phyloP scores from a whole-genome alignment of 2,797 vertebrate genomes.

The Argentina silus region DNA sequence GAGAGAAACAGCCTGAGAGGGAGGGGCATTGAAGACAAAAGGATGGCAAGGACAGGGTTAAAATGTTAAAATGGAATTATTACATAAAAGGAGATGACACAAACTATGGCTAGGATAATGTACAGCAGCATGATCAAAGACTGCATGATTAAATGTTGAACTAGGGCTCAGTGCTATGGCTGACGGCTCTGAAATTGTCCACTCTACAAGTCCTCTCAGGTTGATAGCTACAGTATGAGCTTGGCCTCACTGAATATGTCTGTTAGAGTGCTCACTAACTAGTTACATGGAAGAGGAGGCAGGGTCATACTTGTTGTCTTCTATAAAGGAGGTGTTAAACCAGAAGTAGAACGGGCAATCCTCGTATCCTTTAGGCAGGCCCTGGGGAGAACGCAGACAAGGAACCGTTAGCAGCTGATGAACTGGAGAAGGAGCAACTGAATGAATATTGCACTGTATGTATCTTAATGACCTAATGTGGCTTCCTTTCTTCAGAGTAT shows the following conservation, averaged over 20 bases:
- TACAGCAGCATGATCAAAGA: background rate
- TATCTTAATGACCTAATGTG: too few species aligned
- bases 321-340: conserved; percentile 94
- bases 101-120: too few species aligned
- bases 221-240: too few species aligned
- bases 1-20: conserved; percentile 84
- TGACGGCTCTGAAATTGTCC: too few species aligned
- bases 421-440: background rate
- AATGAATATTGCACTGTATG: too few species aligned
- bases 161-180: background rate
- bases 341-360: conserved; percentile 95
- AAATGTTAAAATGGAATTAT: background rate
- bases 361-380: conserved; percentile 90
- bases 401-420: background rate
- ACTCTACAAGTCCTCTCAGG: too few species aligned
- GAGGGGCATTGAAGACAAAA: background rate
- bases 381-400: conserved; percentile 64
- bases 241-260: too few species aligned
- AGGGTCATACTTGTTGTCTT: conserved; percentile 83
- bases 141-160: background rate
- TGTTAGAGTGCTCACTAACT: too few species aligned
- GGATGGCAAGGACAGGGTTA: background rate
- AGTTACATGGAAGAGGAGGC: too few species aligned
- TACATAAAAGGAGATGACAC: background rate
- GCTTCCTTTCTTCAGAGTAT: too few species aligned